Conservation (phyloP, 30 jellyfish, hydroid and myxozoan species). For the Hydractinia symbiolongicarpus region DNA sequence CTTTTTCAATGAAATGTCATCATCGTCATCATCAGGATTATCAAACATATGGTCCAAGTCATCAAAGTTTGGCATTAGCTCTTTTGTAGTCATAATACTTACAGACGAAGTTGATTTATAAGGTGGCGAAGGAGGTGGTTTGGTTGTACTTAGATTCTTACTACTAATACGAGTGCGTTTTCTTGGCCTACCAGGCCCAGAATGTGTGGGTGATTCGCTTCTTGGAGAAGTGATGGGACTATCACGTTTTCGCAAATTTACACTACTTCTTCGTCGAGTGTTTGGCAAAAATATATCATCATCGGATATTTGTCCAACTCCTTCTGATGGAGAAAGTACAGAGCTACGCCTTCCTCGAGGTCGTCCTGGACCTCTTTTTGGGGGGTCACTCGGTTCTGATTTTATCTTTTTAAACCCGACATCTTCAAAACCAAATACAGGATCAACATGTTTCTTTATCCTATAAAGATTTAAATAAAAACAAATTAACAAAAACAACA, state of each 20-base stretch:
- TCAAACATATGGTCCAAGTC: slow-evolving; percentile 83
- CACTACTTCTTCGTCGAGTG: slow-evolving; percentile 21
- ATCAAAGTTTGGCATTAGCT: slow-evolving; percentile 51
- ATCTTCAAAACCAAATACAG: not conserved
- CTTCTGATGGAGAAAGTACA: slow-evolving; percentile 5
- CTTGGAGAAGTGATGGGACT: slow-evolving; percentile 17
- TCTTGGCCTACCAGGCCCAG: slow-evolving; percentile 67
- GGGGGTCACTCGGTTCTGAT: slow-evolving; percentile 23
- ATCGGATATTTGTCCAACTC: slow-evolving; percentile 10
- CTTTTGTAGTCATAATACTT: slow-evolving; percentile 42
- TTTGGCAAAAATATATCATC: slow-evolving; percentile 23
- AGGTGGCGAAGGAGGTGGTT: slow-evolving; percentile 32
- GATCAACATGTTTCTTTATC: no score
- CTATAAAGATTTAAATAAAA: no score
- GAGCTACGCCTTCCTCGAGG: slow-evolving; percentile 24
- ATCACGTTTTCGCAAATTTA: slow-evolving; percentile 17
- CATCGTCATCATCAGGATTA: slow-evolving; percentile 44
- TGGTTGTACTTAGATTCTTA: not conserved
- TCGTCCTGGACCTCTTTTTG: slow-evolving; percentile 40
- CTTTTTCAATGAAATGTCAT: not conserved
- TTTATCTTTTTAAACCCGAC: slow-evolving; percentile 7
- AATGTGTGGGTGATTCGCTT: slow-evolving; percentile 28
- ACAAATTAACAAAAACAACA: no score
- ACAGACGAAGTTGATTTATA: slow-evolving; percentile 21
- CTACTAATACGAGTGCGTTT: slow-evolving; percentile 27